These are phyloP conservation scores for Pherbina coryleti DNA, from an alignment of 2,888 invertebrate species.

Conservation along the genomic window DNA sequence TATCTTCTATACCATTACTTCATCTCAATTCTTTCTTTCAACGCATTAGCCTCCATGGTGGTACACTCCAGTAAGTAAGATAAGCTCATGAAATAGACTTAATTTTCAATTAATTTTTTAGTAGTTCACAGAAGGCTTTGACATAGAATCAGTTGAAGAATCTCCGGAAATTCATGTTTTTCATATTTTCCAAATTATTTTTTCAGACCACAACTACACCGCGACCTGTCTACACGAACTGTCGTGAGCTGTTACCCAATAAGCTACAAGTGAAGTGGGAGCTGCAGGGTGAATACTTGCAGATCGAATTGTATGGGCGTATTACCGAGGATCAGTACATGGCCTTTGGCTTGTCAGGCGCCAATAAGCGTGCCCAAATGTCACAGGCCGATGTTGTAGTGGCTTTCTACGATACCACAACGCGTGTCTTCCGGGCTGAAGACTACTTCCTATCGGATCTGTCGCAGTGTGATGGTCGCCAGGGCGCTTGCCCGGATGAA, in stretches of 20 bases:
- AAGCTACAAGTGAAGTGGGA: slow-evolving; percentile 91
- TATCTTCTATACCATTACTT: slow-evolving; percentile 37
- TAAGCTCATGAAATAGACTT: slow-evolving; percentile 28
- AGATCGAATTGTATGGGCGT: slow-evolving; percentile 83
- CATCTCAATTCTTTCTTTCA: slow-evolving; percentile 54
- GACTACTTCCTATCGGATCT: slow-evolving; percentile 88
- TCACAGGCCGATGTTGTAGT: slow-evolving; percentile 86
- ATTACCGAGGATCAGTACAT: slow-evolving; percentile 88
- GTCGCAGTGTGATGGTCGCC: slow-evolving; percentile 84
- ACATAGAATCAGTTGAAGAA: neutral
- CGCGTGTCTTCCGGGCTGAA: slow-evolving; percentile 77
- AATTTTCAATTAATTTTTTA: slow-evolving; percentile 14
- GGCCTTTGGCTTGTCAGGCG: slow-evolving; percentile 88
- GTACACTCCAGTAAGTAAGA: slow-evolving; percentile 90
- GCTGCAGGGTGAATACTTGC: slow-evolving; percentile 80
- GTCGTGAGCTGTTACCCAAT: slow-evolving; percentile 86
- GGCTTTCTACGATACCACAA: slow-evolving; percentile 77
- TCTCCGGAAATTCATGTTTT: neutral
- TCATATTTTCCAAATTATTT: neutral
- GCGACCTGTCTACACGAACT: slow-evolving; percentile 79
- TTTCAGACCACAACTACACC: slow-evolving; percentile 84
- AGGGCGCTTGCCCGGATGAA: slow-evolving; percentile 88
- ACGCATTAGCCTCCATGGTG: slow-evolving; percentile 86
- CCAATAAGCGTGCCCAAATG: slow-evolving; percentile 82
- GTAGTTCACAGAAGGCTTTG: slow-evolving; percentile 9